These are phyloP conservation scores for Chaenocephalus aceratus DNA, from an alignment of 2,113 vertebrate genomes.

Conservation along the genomic window DNA sequence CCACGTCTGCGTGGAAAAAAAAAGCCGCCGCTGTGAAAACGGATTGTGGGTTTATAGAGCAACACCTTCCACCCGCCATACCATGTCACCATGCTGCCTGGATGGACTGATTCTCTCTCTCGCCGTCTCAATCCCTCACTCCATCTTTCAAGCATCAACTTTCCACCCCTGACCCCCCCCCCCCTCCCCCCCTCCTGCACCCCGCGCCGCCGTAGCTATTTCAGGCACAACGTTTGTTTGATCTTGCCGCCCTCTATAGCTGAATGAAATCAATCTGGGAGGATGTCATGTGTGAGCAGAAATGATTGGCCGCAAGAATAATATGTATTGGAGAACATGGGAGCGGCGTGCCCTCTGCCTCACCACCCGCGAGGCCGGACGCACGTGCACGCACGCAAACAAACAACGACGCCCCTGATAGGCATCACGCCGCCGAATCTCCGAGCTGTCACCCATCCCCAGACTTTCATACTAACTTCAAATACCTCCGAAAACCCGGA, in stretches of 20 bases:
- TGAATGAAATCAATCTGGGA: constrained; percentile 72
- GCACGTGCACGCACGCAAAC: constrained; percentile 10
- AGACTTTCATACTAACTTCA: constrained; percentile 80
- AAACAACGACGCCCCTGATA: constrained; percentile 30
- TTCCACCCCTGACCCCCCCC: constrained; percentile 36
- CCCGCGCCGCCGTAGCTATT: constrained; percentile 35
- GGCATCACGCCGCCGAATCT: constrained; percentile 62
- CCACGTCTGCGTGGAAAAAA: background rate
- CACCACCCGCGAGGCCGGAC: background rate
- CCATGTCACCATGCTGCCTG: constrained; percentile 46
- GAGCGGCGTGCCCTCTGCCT: constrained; percentile 39
- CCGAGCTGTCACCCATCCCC: constrained; percentile 70
- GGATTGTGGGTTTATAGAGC: constrained; percentile 50
- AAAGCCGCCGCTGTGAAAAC: constrained; percentile 16
- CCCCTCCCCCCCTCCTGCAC: background rate
- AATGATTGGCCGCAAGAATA: constrained; percentile 65
- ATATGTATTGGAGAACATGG: constrained; percentile 57
- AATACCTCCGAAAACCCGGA: constrained; percentile 75
- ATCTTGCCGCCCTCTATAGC: constrained; percentile 72
- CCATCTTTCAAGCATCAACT: constrained; percentile 59
- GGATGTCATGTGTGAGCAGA: constrained; percentile 72
- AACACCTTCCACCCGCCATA: constrained; percentile 36
- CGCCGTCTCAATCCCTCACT: constrained; percentile 55
- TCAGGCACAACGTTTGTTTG: constrained; percentile 74
- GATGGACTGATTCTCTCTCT: constrained; percentile 63